Evolutionary conservation across 2,888 invertebrate species (phyloP), one percentile per base, ranked within the genome.

Genomic region (Dryocosmus kuriphilus): DNA sequence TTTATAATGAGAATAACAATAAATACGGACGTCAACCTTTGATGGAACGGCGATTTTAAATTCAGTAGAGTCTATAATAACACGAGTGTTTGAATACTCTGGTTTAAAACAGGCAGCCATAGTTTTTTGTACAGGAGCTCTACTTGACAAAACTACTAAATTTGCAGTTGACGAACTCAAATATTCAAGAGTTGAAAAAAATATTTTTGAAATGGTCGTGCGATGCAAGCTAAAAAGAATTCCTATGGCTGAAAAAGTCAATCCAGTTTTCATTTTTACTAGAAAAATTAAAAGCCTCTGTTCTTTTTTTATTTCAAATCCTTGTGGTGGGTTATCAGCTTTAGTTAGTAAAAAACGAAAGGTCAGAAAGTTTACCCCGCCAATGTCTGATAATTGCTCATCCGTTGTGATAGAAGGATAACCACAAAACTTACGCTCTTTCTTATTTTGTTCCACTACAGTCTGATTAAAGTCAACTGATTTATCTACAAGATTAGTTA

Each of bases 231-330:
- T 51, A 19, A 51, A 51, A n/a, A 51, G 19, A 4, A 51, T 7
- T n/a, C 51, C 4, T 16, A 19, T 27, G 80, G 82, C 81, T 74
- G 82, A 83, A 80, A 82, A 85, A 16, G 85, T 77, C 51, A 85
- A 65, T 16, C 82, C 85, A 32, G 75, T 79, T 76, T 85, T 84
- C 76, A 85, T 79, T 81, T 84, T 83, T 11, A 84, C 74, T 61
- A 83, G 76, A 79, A 85, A 85, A 46, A 85, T 80, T 30, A 84
- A 77, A 22, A 85, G 77, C 61, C 79, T 51, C 76, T 85, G 78
- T 65, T 84, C 75, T 65, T 77, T 78, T 14, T 76, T 71, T 32
- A 83, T 55, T 77, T 78, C 60, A 46, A 35, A 76, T 41, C 16
- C 41, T 41, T 41, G 3, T 41, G 38, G 77, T 63, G 74, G 16